These are phyloP conservation scores for Holothuria leucospilota DNA, from an alignment of 53 echinoderm and acorn worm species.

Conservation along the genomic window DNA sequence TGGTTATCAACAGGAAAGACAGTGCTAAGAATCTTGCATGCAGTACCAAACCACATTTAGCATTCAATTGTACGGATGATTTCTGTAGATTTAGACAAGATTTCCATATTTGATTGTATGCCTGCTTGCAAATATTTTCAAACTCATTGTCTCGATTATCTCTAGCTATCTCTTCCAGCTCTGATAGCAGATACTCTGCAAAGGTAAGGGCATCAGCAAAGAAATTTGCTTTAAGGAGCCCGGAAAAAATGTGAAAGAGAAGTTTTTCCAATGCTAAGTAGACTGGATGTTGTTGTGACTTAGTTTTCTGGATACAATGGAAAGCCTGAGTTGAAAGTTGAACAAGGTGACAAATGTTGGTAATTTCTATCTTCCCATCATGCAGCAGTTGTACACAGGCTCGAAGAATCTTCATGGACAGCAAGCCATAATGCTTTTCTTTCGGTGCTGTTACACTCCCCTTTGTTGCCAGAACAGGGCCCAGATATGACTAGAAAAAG, in stretches of 20 bases:
- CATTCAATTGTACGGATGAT: slow-evolving; percentile 57
- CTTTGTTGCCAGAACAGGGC: slow-evolving; percentile 7
- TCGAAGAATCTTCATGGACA: slow-evolving; percentile 85
- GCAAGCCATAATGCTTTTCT: slow-evolving; percentile 72
- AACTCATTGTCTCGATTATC: slow-evolving; percentile 78
- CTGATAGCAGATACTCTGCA: slow-evolving; percentile 66
- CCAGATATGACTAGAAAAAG: slow-evolving; percentile 3
- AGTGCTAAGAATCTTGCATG: slow-evolving; percentile 71
- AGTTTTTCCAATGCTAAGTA: slow-evolving; percentile 90
- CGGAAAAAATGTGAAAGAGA: slow-evolving; percentile 83
- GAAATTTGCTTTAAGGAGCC: slow-evolving; percentile 70
- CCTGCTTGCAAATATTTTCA: slow-evolving; percentile 88
- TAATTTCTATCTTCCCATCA: slow-evolving; percentile 45
- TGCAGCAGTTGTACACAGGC: slow-evolving; percentile 77
- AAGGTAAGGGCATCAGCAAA: slow-evolving; percentile 68
- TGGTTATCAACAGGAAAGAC: slow-evolving; percentile 74
- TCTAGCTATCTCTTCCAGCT: slow-evolving; percentile 51
- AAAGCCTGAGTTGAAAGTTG: slow-evolving; percentile 67
- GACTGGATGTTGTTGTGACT: slow-evolving; percentile 60
- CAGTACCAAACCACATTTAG: slow-evolving; percentile 70
- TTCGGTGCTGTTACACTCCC: slow-evolving; percentile 27
- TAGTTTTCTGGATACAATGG: slow-evolving; percentile 66
- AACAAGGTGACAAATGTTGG: slow-evolving; percentile 48
- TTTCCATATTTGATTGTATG: slow-evolving; percentile 93
- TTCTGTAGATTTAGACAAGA: slow-evolving; percentile 77